Evolutionary conservation across 2,113 vertebrate species (phyloP).

Genomic region (Turdus rufiventris): DNA sequence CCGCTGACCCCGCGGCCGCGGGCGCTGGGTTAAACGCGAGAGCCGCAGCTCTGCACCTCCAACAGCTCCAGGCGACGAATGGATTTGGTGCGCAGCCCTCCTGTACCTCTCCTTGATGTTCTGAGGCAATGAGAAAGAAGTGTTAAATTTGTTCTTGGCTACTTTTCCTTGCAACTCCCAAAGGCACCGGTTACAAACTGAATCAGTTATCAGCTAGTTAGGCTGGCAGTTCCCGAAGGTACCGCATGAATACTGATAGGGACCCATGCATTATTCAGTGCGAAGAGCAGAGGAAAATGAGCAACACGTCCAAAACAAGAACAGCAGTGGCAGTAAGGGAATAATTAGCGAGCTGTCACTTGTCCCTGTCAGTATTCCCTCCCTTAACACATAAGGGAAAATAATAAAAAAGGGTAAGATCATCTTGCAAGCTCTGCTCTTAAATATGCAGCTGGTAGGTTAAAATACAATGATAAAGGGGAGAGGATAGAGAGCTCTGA

Average conservation of each 20-base stretch:
- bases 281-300: slow-evolving; percentile 89
- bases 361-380: slow-evolving; percentile 96
- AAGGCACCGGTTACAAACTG: slow-evolving; percentile 82
- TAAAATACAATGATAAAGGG: slow-evolving; percentile 68
- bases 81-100: slow-evolving; percentile 15
- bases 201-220: slow-evolving; percentile 87
- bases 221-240: slow-evolving; percentile 80
- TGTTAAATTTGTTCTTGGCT: slow-evolving; percentile 81
- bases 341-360: slow-evolving; percentile 99
- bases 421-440: slow-evolving; percentile 69
- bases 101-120: slow-evolving; percentile 73
- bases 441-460: slow-evolving; percentile 74
- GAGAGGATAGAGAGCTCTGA: slow-evolving; percentile 65
- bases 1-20: not conserved
- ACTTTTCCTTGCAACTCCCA: slow-evolving; percentile 81
- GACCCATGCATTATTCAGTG: slow-evolving; percentile 86
- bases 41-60: not conserved
- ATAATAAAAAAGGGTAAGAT: slow-evolving; percentile 76
- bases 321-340: slow-evolving; percentile 95
- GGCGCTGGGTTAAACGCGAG: not conserved
- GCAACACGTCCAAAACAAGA: slow-evolving; percentile 91
- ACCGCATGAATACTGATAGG: slow-evolving; percentile 80
- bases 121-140: slow-evolving; percentile 74
- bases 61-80: slow-evolving; percentile 30
- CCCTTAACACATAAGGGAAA: slow-evolving; percentile 88